A percentile compares a stretch with the other conserved stretches of the same genome.
Conservation (phyloP, 1,140 invertebrate genomes). For the Aleiodes sp. region DNA sequence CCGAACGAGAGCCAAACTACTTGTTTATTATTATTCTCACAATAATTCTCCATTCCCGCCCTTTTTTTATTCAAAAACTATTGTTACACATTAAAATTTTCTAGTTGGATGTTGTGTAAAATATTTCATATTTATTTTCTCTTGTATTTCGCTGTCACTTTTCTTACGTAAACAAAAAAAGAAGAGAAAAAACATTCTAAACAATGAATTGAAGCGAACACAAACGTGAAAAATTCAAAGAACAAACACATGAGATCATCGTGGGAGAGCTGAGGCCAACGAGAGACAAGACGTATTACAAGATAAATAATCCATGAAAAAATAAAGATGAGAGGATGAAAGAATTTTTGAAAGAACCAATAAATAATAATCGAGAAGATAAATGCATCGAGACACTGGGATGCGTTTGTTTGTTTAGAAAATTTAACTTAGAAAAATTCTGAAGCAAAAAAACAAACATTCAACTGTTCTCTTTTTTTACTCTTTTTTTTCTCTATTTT, state of each 20-base stretch:
- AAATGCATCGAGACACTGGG: no score
- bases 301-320: constrained; percentile 14
- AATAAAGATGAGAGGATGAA: constrained; percentile 24
- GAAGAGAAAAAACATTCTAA: no score
- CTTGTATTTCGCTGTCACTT: constrained; percentile 25
- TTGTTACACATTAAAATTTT: background rate
- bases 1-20: constrained; percentile 23
- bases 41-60: constrained; percentile 30
- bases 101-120: background rate
- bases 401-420: no score
- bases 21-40: constrained; percentile 27
- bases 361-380: no score
- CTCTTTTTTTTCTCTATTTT: constrained; percentile 71
- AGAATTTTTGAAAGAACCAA: constrained; percentile 26
- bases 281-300: background rate
- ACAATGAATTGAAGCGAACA: no score
- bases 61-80: constrained; percentile 16
- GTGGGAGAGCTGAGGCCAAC: constrained; percentile 1
- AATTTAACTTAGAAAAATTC: constrained; percentile 35
- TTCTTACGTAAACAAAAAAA: background rate
- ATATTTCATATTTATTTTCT: constrained; percentile 23
- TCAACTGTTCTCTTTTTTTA: constrained; percentile 62
- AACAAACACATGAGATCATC: background rate
- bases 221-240: no score
- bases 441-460: constrained; percentile 46